Evolutionary conservation across 2,797 vertebrate genomes (phyloP).

Genomic region (Lutra lutra): DNA sequence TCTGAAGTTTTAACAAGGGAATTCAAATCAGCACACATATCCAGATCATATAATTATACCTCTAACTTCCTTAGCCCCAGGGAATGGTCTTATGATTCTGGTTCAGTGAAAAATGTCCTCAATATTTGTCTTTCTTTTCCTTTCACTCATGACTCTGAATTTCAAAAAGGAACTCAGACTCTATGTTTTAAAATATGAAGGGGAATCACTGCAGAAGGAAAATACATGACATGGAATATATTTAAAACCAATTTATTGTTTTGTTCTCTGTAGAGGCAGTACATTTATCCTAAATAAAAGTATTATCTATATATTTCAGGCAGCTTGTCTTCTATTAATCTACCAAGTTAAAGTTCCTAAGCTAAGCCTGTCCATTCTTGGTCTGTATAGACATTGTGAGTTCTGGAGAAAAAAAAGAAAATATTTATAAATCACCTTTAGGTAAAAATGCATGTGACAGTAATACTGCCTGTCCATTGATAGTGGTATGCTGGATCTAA

Average conservation of each 20-base stretch:
- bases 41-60: background rate
- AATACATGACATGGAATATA: background rate
- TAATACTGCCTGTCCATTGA: background rate
- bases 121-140: background rate
- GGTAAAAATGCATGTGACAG: background rate
- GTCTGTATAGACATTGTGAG: background rate
- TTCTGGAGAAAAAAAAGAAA: background rate
- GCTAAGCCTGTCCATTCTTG: background rate
- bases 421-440: background rate
- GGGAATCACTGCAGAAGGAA: background rate
- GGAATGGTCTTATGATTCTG: background rate
- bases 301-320: background rate
- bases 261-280: background rate
- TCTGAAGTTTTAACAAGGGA: background rate
- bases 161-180: conserved; percentile 25
- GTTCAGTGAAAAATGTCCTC: background rate
- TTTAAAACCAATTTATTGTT: conserved; percentile 9
- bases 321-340: background rate
- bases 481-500: background rate
- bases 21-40: background rate
- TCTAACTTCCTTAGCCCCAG: background rate
- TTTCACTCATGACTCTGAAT: conserved; percentile 12
- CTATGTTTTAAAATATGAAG: background rate
- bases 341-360: background rate
- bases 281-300: background rate